Conservation (phyloP, 1,140 invertebrate genomes). For the Papilio polytes region DNA sequence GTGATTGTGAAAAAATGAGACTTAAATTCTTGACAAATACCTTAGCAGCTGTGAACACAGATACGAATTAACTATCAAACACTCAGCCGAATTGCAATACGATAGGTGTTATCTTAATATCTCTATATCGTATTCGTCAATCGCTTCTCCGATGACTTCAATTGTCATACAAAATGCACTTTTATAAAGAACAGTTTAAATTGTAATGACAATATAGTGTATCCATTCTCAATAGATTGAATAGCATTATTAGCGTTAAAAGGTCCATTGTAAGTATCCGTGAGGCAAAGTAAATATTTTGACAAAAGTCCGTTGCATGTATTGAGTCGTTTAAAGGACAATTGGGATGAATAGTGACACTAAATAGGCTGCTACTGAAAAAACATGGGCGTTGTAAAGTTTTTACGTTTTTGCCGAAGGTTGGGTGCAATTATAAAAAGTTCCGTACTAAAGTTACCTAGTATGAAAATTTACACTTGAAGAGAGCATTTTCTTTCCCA, state of each 20-base stretch:
- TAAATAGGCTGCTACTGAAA: conserved; percentile 60
- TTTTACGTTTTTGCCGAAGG: conserved; percentile 23
- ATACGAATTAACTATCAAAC: conserved; percentile 33
- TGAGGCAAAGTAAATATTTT: conserved; percentile 79
- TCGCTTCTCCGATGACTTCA: conserved; percentile 57
- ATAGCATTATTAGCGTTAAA: conserved; percentile 74
- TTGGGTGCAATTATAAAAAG: conserved; percentile 4
- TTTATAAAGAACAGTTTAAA: conserved; percentile 51
- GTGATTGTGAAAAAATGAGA: no score
- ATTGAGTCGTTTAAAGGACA: conserved; percentile 76
- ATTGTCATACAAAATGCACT: conserved; percentile 57
- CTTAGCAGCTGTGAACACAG: conserved; percentile 28
- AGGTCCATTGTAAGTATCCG: conserved; percentile 65
- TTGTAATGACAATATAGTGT: conserved; percentile 72
- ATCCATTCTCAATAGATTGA: conserved; percentile 61
- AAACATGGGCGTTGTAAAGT: conserved; percentile 51
- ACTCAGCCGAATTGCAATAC: conserved; percentile 36
- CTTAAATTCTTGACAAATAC: conserved; percentile 24
- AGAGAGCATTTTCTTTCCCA: neutral
- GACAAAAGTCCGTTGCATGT: conserved; percentile 75
- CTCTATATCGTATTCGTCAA: conserved; percentile 50
- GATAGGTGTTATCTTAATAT: conserved; percentile 59
- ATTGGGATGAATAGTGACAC: conserved; percentile 59
- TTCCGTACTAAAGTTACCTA: neutral
- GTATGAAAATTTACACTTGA: neutral